phyloP scores from a whole-genome alignment of 2,797 vertebrate genomes.

The Calcarius lapponicus region DNA sequence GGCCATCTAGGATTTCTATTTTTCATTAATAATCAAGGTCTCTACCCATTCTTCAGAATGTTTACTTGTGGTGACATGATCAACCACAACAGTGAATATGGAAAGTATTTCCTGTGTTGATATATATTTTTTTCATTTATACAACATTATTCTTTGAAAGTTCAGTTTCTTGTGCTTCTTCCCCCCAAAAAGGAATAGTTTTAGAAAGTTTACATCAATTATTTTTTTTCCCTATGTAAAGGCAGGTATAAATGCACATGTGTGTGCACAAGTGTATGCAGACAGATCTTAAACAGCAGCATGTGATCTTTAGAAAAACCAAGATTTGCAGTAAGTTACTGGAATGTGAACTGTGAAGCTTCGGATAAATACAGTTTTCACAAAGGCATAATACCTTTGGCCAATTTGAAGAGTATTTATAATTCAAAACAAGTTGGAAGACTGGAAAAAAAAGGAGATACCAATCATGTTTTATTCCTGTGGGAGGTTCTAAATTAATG shows the following conservation, averaged over 20 bases:
- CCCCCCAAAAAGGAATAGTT: background rate
- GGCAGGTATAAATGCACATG: background rate
- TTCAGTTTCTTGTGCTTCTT: background rate
- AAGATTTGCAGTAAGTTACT: background rate
- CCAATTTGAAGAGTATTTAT: background rate
- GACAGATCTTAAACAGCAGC: background rate
- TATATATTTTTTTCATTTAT: background rate
- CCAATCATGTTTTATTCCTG: background rate
- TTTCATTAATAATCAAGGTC: background rate
- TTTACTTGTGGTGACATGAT: background rate
- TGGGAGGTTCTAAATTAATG: background rate
- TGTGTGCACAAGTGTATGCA: background rate
- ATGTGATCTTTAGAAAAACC: background rate
- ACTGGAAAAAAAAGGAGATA: background rate
- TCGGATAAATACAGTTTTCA: background rate
- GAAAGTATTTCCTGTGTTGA: background rate
- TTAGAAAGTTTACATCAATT: background rate
- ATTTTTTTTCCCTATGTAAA: background rate
- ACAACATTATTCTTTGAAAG: background rate
- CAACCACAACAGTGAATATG: background rate
- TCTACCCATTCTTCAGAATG: background rate
- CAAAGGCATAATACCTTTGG: background rate
- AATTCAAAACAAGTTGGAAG: background rate
- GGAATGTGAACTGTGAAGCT: background rate
- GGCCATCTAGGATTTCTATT: background rate